Conservation (phyloP, 2,113 vertebrate species). For the Rhinichthys klamathensis region DNA sequence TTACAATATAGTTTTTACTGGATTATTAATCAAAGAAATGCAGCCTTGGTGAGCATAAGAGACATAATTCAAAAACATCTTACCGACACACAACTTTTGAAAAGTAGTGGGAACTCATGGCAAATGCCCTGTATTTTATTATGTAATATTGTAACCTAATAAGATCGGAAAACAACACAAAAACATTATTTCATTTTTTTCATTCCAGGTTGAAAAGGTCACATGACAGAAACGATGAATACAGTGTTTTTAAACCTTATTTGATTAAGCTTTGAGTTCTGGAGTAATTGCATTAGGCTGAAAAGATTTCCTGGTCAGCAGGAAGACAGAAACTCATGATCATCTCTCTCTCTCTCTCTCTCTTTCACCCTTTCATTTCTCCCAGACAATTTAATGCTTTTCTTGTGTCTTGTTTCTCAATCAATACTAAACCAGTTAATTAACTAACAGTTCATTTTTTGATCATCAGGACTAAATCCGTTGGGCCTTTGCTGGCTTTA, state of each 20-base stretch:
- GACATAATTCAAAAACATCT: background rate
- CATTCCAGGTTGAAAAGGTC: background rate
- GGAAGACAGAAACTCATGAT: constrained; percentile 23
- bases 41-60: background rate
- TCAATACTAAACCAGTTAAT: constrained; percentile 55
- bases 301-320: constrained; percentile 25
- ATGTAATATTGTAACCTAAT: background rate
- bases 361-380: background rate
- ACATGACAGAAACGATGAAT: constrained; percentile 1
- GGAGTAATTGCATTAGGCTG: constrained; percentile 1
- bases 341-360: constrained; percentile 4
- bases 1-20: background rate
- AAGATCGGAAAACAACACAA: background rate
- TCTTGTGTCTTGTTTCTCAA: constrained; percentile 45
- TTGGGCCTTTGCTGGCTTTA: background rate
- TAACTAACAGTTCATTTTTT: constrained; percentile 24
- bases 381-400: constrained; percentile 26
- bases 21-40: background rate
- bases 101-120: background rate
- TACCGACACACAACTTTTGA: background rate
- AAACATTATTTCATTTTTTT: background rate
- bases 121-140: background rate
- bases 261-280: constrained; percentile 29
- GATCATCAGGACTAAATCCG: constrained; percentile 2
- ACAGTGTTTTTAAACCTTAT: constrained; percentile 11